Conservation (phyloP, 2,888 invertebrate genomes). For the Melanotus villosus region DNA sequence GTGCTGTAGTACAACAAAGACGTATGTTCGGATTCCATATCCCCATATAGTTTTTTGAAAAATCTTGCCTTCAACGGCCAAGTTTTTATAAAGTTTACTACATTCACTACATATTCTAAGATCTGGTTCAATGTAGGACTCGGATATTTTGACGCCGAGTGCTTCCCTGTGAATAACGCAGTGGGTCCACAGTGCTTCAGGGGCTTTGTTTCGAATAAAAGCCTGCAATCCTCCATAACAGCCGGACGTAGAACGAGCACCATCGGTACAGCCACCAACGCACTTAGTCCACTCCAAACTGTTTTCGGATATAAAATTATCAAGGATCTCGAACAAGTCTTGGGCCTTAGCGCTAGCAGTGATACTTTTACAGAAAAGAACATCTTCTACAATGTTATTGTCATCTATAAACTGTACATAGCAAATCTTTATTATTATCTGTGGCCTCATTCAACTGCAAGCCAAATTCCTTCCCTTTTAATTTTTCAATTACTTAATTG, state of each 20-base stretch:
- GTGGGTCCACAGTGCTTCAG: constrained; percentile 43
- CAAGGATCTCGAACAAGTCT: constrained; percentile 44
- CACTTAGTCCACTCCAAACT: constrained; percentile 30
- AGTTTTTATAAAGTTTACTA: constrained; percentile 9
- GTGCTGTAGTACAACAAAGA: constrained; percentile 18
- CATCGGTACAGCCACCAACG: constrained; percentile 3
- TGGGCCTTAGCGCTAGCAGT: constrained; percentile 20
- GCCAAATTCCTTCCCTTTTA: constrained; percentile 26
- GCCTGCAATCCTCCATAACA: not conserved
- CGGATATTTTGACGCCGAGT: constrained; percentile 4
- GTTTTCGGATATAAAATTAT: constrained; percentile 46
- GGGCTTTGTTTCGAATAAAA: constrained; percentile 42
- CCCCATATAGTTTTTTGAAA: not conserved
- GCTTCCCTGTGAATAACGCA: constrained; percentile 37
- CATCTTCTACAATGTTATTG: constrained; percentile 24
- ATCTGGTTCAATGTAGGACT: not conserved
- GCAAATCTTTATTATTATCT: constrained; percentile 33
- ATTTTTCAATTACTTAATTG: constrained; percentile 1
- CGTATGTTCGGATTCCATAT: constrained; percentile 23
- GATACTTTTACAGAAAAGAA: constrained; percentile 35
- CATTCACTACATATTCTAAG: constrained; percentile 14
- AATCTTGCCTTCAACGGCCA: not conserved
- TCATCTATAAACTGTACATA: constrained; percentile 24
- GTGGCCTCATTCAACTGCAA: constrained; percentile 32
- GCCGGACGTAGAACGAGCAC: not conserved